Evolutionary conservation across 2,797 vertebrate species (phyloP).

Genomic region (Astyanax mexicanus): DNA sequence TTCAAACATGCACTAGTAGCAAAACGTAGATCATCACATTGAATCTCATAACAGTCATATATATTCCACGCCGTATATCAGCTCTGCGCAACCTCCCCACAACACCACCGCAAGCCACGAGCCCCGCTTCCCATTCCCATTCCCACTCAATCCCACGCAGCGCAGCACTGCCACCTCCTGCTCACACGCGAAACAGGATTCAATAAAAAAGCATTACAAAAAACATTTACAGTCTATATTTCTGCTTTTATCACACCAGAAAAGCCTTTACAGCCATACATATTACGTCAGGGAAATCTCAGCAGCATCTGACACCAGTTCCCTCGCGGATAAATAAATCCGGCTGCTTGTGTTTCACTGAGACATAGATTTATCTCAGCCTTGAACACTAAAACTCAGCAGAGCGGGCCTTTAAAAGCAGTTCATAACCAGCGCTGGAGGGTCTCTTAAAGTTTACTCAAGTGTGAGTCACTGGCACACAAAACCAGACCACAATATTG

Average conservation of each 20-base stretch:
- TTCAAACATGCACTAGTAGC: background rate
- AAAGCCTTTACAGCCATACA: conserved; percentile 20
- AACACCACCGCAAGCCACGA: no score
- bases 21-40: background rate
- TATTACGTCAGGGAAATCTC: conserved; percentile 7
- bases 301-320: background rate
- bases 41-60: conserved; percentile 13
- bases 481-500: background rate
- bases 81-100: background rate
- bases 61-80: conserved; percentile 1
- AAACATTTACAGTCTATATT: conserved; percentile 7
- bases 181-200: background rate
- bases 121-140: no score
- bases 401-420: background rate
- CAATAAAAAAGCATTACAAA: no score
- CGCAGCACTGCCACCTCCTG: conserved; percentile 43
- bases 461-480: background rate
- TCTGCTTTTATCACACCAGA: conserved; percentile 27
- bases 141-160: background rate
- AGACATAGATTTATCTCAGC: background rate
- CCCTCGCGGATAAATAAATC: background rate
- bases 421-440: background rate
- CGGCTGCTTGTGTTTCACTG: background rate
- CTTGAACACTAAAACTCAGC: background rate
- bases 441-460: background rate